phyloP scores from a whole-genome alignment of 2,888 invertebrate species.

The Spisula solida region DNA sequence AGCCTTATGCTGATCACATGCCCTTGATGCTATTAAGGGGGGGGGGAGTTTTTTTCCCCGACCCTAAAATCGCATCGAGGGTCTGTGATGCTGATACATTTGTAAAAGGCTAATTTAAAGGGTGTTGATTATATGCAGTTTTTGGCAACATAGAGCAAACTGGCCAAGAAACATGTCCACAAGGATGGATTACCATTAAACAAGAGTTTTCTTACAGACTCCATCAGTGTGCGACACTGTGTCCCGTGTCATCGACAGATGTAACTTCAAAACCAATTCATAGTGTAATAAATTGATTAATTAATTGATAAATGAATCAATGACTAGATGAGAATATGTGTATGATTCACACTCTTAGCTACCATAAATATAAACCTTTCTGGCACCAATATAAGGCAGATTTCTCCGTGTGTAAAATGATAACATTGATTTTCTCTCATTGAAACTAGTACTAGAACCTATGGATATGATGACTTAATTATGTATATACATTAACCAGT shows the following conservation, averaged over 20 bases:
- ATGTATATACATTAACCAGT: not conserved
- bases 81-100: no score
- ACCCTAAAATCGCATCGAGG: no score
- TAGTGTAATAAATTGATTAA: not conserved
- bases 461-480: not conserved
- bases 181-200: no score
- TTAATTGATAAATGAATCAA: not conserved
- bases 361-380: not conserved
- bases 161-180: no score
- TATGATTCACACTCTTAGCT: not conserved
- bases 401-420: not conserved
- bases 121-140: no score
- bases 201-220: no score
- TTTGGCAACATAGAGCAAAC: no score
- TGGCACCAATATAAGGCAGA: conserved; percentile 5
- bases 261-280: not conserved
- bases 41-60: no score
- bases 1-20: no score
- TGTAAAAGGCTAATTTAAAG: no score
- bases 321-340: not conserved
- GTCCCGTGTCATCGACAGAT: not conserved
- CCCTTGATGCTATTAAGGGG: no score
- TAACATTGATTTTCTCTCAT: not conserved
- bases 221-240: no score
- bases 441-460: not conserved